Evolutionary conservation across 2,113 vertebrate genomes (phyloP).

Genomic region (Nanorana parkeri): DNA sequence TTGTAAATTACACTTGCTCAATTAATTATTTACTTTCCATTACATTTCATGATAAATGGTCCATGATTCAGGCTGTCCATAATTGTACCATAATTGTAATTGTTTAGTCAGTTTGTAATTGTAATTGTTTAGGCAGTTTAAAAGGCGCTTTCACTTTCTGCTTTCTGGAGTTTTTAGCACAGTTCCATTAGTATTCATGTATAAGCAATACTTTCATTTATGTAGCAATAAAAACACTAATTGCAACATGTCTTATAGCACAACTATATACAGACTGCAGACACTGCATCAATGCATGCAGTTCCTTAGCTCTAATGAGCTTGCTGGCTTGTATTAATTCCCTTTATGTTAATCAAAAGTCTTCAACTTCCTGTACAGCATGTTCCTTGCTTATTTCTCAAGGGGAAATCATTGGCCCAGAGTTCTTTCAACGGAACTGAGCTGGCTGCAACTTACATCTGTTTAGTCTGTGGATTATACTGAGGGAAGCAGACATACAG

Average conservation of each 20-base stretch:
- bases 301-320: background rate
- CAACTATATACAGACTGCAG: background rate
- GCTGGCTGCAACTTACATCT: conserved; percentile 43
- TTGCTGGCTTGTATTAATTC: conserved; percentile 44
- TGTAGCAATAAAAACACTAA: conserved; percentile 1
- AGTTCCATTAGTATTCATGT: too few relatives aligned
- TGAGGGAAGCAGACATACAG: conserved; percentile 54
- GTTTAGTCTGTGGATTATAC: conserved; percentile 56
- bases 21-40: too few relatives aligned
- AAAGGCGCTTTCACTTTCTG: too few relatives aligned
- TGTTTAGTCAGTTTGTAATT: too few relatives aligned
- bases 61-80: too few relatives aligned
- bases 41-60: too few relatives aligned
- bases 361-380: conserved; percentile 41
- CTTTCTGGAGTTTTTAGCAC: too few relatives aligned
- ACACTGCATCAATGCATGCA: background rate
- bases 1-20: too few relatives aligned
- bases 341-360: conserved; percentile 29
- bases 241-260: background rate
- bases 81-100: too few relatives aligned
- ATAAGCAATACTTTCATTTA: background rate
- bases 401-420: conserved; percentile 29
- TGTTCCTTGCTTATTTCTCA: conserved; percentile 44
- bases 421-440: conserved; percentile 26
- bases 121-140: too few relatives aligned